Base-by-base conservation (phyloP, 2,113 vertebrate species). In the Podarcis cretensis region DNA sequence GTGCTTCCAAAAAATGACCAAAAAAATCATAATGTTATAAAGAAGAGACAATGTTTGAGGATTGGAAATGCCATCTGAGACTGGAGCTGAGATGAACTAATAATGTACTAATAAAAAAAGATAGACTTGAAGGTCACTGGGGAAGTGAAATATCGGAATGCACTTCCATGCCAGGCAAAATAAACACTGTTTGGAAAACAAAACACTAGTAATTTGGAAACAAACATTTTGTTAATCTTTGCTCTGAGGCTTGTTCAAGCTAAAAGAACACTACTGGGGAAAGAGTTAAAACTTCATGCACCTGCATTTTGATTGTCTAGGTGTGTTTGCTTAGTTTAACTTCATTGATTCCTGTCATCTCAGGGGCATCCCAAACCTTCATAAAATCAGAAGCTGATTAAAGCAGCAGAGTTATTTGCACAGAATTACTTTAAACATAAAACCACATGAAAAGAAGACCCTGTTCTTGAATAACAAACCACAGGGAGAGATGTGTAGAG, bases 121-220 rank as follows among this genome's bases (percentile, higher is more conserved):
- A 78, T 10, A 81, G 78, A 79, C 68, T 95, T 0, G 0, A 16
- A 80, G 68, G 37, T 94, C 91, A 88, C 84, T 14, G 35, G 68
- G 48, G 90, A 95, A 95, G 92, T 92, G 83, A 73, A 95, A 94
- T 94, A 93, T 95, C 96, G 74, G 90, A 93, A 92, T 92, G 35
- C 83, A 84, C 92, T 84, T 91, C 95, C 92, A 94, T 92, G 89
- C 37, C 81, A 92, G 87, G 77, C 91, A 80, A 92, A 96, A 73
- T 92, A 95, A 94, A 95, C 93, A 84, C 32, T 88, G 88, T 95
- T 95, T 91, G 74, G 87, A 91, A 92, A 93, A 95, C 69, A 91
- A 87, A 94, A 94, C 85, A 48, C 90, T 91, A 93, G 85, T 92
- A 23, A 94, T 94, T 94, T 94, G 84, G 76, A 94, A 93, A 92